Base-by-base conservation (phyloP, 1,140 invertebrate genomes). In the Protaetia brevitarsis region DNA sequence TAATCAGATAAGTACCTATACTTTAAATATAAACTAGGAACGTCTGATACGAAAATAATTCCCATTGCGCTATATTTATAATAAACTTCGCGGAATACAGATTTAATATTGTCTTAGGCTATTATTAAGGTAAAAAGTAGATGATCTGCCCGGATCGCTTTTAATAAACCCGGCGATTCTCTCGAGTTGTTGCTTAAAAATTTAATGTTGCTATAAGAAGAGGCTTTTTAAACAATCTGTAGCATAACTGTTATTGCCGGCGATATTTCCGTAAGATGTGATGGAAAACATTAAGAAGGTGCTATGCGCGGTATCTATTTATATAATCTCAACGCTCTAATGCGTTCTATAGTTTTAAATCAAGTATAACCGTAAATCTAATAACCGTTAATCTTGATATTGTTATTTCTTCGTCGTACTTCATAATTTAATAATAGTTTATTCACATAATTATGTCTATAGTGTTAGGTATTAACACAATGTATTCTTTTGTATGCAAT, bases 291-390 rank as follows among this genome's bases (percentile, higher is more conserved):
- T 51, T 51, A 51, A 51, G 41, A 51, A 51, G 41, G 41, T 51
- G 41, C 41, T 51, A 51, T 23, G 19, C 26, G n/a, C 13, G 13
- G 19, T 51, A 51, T 51, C 41, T 51, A 23, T 51, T 51, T 51
- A 51, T 51, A 51, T 51, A 51, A 51, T 51, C 41, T 51, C 26
- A 51, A 51, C 41, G 41, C 41, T 51, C 41, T 51, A 51, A 51
- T 51, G 41, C 41, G 26, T 51, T 51, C 19, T 23, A 51, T 51
- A 51, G 41, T 51, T 51, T 51, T 51, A 51, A 51, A 51, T 51
- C 41, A 23, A 19, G 19, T 23, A 23, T 51, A 51, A 51, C 41
- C 41, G 41, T 51, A 51, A 51, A 51, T 51, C 41, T 51, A 51
- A 51, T 51, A 51, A 51, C 41, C 19, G 41, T 51, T 51, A 51